Percentiles rank a stretch among this genome's conserved stretches.
Conservation (phyloP, 2,888 invertebrate genomes). For the Adineta ricciae region DNA sequence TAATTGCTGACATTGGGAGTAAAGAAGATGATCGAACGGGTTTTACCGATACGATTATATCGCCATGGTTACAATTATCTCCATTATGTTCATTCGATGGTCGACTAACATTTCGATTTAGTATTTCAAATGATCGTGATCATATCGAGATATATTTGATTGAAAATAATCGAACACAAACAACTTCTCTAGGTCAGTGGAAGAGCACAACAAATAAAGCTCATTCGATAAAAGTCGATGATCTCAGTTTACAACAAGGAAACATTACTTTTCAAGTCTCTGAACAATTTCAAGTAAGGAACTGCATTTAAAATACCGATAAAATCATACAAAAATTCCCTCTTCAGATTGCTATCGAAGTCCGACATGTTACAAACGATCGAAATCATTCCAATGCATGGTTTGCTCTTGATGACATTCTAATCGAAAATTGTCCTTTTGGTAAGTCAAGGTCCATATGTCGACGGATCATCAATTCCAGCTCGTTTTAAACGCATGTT, state of each 20-base stretch:
- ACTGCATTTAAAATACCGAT: neutral
- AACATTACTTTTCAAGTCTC: neutral
- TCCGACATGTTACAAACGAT: neutral
- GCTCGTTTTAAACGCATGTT: neutral
- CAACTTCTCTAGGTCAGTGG: neutral
- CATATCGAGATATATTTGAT: neutral
- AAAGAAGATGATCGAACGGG: neutral
- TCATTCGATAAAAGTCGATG: neutral
- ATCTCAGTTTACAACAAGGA: neutral
- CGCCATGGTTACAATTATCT: neutral
- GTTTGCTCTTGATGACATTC: conserved; percentile 1
- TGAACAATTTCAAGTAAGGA: neutral
- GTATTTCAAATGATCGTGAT: neutral
- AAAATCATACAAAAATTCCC: too few relatives aligned
- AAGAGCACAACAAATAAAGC: neutral
- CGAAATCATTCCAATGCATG: neutral
- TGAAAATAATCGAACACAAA: neutral
- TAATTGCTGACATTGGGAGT: neutral
- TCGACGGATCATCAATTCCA: neutral
- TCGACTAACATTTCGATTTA: neutral
- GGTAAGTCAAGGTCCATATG: too few relatives aligned
- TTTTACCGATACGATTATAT: neutral
- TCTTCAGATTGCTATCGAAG: neutral
- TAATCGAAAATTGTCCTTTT: neutral
- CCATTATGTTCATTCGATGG: neutral